Percentiles rank a stretch among this genome's conserved stretches.
phyloP scores from a whole-genome alignment of 2,888 invertebrate species.

The Hylaea fasciaria region DNA sequence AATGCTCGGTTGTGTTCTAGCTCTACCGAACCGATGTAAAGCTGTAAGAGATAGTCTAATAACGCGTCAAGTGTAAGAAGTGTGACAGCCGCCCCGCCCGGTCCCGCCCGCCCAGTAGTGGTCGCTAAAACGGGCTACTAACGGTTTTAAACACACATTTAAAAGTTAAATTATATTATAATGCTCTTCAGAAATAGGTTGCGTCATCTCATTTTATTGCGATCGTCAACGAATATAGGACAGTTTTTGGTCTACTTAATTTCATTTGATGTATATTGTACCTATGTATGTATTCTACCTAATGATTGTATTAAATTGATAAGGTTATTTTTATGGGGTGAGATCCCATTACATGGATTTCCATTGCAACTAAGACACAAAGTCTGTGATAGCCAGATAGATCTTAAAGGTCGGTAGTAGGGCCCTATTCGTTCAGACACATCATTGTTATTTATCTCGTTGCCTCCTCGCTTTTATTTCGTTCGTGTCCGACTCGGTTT shows the following conservation, averaged over 20 bases:
- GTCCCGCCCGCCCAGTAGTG: conserved; percentile 28
- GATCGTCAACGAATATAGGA: no score
- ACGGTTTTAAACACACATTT: not conserved
- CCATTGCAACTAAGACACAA: not conserved
- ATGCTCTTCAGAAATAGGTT: no score
- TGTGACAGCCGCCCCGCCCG: conserved; percentile 54
- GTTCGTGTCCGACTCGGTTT: conserved; percentile 78
- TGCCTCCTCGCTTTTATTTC: conserved; percentile 79
- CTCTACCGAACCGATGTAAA: conserved; percentile 27
- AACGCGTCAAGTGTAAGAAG: conserved; percentile 64
- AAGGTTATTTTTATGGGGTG: no score
- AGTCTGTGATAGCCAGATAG: not conserved
- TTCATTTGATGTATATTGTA: no score
- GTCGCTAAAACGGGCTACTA: conserved; percentile 20
- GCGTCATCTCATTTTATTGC: no score
- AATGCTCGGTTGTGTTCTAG: conserved; percentile 14
- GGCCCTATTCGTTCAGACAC: conserved; percentile 57
- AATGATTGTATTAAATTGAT: no score
- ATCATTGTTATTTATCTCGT: conserved; percentile 82
- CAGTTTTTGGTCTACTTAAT: no score
- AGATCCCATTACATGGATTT: no score
- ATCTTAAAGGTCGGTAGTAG: conserved; percentile 11
- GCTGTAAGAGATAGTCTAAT: conserved; percentile 57
- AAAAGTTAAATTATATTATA: not conserved
- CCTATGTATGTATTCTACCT: no score